Evolutionary conservation across 2,113 vertebrate genomes (phyloP), one percentile per base, ranked within the genome.

Genomic region (Colistium nudipinnis): DNA sequence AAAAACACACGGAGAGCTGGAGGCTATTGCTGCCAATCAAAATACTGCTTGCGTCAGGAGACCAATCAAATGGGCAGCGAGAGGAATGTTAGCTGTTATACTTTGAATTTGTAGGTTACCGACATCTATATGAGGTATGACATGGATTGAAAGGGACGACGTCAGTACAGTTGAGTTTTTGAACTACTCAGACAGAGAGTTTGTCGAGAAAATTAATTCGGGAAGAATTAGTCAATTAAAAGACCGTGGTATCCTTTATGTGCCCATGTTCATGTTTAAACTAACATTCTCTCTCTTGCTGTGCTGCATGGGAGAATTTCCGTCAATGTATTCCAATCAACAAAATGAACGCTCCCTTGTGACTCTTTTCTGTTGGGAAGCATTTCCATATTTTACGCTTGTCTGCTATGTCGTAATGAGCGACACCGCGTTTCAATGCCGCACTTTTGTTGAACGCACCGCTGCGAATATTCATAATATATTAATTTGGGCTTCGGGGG

Each of bases 61-160:
- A 71, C 75, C 62, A 83, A 83, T 81, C 80, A 85, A 80, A 89
- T 24, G 52, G 28, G 62, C 52, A 62, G 61, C 36, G 54, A 85
- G 84, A 85, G 72, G 78, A 82, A 88, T 88, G 83, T 65, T 82
- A 56, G 51, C 49, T 6, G 78, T 76, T 71, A 52, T 78, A 80
- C 80, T 56, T 66, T 81, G 80, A 51, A 80, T 35, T 48, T 27
- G 3, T 49, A 49, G 6, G 6, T 11, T 47, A 47, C 22, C 22
- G 24, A 47, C 20, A 47, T 43, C 67, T 41, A 76, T 52, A 49
- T 39, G 62, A 60, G 48, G 68, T 44, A 52, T 54, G 51, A 35
- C 36, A 62, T 66, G 10, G 11, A 69, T 45, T 57, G 53, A 31
- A 77, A 43, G 0, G 31, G 41, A 33, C 17, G 31, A n/a, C 33